phyloP scores from a whole-genome alignment of 2,797 vertebrate genomes.

The Chanos chanos region DNA sequence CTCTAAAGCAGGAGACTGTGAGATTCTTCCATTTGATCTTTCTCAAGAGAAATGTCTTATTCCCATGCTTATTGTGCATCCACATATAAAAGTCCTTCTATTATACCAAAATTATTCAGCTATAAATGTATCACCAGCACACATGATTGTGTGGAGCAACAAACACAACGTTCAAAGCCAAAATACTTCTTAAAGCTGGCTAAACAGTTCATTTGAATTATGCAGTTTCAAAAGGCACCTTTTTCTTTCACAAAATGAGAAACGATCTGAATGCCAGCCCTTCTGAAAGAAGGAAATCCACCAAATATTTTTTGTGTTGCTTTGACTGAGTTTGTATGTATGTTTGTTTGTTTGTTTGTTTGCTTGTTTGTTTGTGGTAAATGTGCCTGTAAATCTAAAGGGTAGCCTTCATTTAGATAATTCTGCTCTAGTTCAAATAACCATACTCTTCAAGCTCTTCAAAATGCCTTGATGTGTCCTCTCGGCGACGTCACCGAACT shows the following conservation, averaged over 20 bases:
- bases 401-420: too few relatives aligned
- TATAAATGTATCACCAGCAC: slow-evolving; percentile 45
- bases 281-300: neutral
- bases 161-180: slow-evolving; percentile 50
- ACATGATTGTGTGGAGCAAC: slow-evolving; percentile 24
- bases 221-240: slow-evolving; percentile 61
- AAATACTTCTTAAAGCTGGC: slow-evolving; percentile 47
- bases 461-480: too few relatives aligned
- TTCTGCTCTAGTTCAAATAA: neutral
- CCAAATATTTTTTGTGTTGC: slow-evolving; percentile 4
- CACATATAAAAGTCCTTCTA: slow-evolving; percentile 39
- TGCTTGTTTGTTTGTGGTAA: too few relatives aligned
- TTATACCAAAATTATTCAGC: slow-evolving; percentile 41
- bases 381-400: too few relatives aligned
- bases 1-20: slow-evolving; percentile 43
- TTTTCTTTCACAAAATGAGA: slow-evolving; percentile 56
- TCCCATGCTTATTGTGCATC: slow-evolving; percentile 46
- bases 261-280: slow-evolving; percentile 42
- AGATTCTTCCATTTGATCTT: slow-evolving; percentile 52
- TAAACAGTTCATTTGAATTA: slow-evolving; percentile 59
- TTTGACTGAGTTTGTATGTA: slow-evolving; percentile 16
- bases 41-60: slow-evolving; percentile 44
- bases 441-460: neutral
- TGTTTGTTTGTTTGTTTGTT: too few relatives aligned
- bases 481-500: too few relatives aligned